Percentiles rank a stretch among this genome's conserved stretches.
Evolutionary conservation across 2,113 vertebrate species (phyloP).

Genomic region (Seriola rivoliana): DNA sequence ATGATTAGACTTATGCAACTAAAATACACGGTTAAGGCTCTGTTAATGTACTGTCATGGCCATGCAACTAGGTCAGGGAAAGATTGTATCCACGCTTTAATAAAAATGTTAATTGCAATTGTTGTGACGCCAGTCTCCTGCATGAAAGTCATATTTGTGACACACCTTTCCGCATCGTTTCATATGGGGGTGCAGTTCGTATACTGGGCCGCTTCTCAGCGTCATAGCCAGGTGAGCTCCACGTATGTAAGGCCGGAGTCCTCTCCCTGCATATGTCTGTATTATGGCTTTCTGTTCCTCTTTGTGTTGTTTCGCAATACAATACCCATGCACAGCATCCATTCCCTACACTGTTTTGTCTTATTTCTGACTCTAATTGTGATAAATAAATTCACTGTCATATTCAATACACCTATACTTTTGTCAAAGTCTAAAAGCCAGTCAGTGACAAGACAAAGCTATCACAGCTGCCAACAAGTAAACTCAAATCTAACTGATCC

Average conservation of each 20-base stretch:
- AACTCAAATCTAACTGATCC: background rate
- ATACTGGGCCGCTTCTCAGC: background rate
- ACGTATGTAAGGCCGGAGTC: background rate
- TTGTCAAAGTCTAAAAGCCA: no score
- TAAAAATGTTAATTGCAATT: no score
- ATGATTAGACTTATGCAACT: background rate
- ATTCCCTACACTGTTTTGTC: background rate
- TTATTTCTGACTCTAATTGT: background rate
- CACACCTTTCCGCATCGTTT: background rate
- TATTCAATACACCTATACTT: no score
- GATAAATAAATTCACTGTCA: background rate
- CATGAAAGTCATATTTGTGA: background rate
- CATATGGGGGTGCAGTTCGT: background rate
- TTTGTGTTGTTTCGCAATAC: background rate
- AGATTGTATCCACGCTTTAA: no score
- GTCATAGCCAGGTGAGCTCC: background rate
- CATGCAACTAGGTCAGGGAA: no score
- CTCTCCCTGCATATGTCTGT: background rate
- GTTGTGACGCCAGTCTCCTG: no score
- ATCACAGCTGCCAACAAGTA: background rate
- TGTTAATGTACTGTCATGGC: no score
- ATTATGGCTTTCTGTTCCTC: slow-evolving; percentile 5
- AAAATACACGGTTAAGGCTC: no score
- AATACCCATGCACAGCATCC: background rate
- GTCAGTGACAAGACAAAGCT: background rate